Base-by-base conservation (phyloP, 2,113 vertebrate genomes). In the Tetrax tetrax region DNA sequence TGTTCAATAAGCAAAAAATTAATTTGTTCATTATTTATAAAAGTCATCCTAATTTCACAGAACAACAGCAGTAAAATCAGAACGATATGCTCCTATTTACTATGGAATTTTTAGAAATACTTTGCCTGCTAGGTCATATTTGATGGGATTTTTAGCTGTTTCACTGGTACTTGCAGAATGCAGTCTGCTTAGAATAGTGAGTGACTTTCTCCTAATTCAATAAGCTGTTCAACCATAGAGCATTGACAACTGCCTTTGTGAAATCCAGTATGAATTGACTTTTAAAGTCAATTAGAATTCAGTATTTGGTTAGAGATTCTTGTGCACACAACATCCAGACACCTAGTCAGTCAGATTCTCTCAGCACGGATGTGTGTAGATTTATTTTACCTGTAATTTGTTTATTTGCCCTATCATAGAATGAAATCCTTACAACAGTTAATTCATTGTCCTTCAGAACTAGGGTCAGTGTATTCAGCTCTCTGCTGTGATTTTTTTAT, bases 201-300 rank as follows among this genome's bases (percentile, higher is more conserved):
- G 50, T 83, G 87, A 83, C 87, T 94, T 93, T 60, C 63, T 87
- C 24, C 68, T 96, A 51, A 95, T 93, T 96, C 96, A 95, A 90
- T 95, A 97, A 96, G n/a, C 94, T 90, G 76, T 78, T 94, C 94
- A 93, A 82, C 72, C 38, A 85, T 61, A 74, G 38, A 81, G 56
- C 93, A 96, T 78, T 96, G 95, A 95, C 79, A 93, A 77, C 79
- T 87, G 89, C 69, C 65, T 96, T 95, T 91, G 89, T 95, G 93
- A 97, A 97, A 97, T 95, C 89, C 96, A 89, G 80, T 94, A 92
- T 89, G 89, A 96, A 97, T 60, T 94, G 95, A 97, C 93, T 97
- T 80, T 59, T 69, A 90, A 95, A 97, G 95, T 96, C 95, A 95
- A 95, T 97, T 92, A 96, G 93, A 94, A 95, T 97, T 89, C 77